These are phyloP conservation scores for Chamaea fasciata DNA, from an alignment of 2,113 vertebrate species.

Conservation along the genomic window DNA sequence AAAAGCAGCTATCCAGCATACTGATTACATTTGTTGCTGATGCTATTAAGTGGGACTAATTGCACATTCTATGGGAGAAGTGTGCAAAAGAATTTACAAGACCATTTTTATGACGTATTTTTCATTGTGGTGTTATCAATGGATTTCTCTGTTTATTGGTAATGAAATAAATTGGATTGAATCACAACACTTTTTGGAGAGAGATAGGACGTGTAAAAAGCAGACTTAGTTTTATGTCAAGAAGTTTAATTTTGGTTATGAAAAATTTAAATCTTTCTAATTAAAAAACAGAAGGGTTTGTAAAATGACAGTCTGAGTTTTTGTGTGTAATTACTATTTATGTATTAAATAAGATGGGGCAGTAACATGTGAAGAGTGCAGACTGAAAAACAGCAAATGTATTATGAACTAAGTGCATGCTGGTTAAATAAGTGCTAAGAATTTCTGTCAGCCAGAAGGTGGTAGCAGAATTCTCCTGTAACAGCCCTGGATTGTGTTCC, in stretches of 20 bases:
- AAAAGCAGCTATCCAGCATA: neutral
- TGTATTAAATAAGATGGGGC: neutral
- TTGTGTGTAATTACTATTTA: neutral
- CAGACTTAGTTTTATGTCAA: neutral
- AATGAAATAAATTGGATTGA: neutral
- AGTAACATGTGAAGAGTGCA: neutral
- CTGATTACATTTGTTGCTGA: neutral
- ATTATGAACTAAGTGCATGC: neutral
- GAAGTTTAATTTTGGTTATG: neutral
- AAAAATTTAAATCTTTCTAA: neutral
- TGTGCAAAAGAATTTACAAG: neutral
- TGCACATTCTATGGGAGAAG: neutral
- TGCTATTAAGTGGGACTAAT: neutral
- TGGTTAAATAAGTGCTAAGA: neutral
- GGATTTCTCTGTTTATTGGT: neutral
- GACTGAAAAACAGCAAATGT: neutral
- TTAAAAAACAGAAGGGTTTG: neutral
- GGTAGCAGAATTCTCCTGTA: constrained; percentile 65
- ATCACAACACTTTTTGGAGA: neutral
- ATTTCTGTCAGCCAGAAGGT: constrained; percentile 62
- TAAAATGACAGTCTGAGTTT: neutral
- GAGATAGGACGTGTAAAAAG: neutral
- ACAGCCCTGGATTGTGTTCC: neutral
- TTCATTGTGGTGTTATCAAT: neutral
- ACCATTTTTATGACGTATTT: neutral